Evolutionary conservation across 1,140 invertebrate species (phyloP).

Genomic region (Meloidogyne floridensis): DNA sequence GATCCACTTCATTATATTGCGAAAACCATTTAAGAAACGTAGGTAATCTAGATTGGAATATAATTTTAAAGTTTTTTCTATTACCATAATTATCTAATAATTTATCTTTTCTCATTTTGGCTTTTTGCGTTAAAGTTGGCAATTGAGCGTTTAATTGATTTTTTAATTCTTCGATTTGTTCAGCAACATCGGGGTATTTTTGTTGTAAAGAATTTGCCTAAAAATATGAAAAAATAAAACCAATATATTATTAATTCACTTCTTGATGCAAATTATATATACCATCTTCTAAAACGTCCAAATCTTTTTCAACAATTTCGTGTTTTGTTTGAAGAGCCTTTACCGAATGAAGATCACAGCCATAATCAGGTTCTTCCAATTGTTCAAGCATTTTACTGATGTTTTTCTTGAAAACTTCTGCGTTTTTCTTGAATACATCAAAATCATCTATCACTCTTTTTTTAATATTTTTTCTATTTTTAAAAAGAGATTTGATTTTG

Average conservation of each 20-base stretch:
- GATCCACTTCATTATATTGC: slow-evolving; percentile 97
- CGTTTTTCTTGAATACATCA: too few relatives aligned
- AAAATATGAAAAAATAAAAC: not conserved
- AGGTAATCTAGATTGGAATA: slow-evolving; percentile 76
- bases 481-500: too few relatives aligned
- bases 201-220: slow-evolving; percentile 81
- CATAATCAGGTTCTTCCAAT: slow-evolving; percentile 73
- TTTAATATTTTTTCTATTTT: too few relatives aligned
- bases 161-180: slow-evolving; percentile 94
- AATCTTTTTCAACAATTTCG: slow-evolving; percentile 91
- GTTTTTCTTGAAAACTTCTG: too few relatives aligned
- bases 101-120: slow-evolving; percentile 92
- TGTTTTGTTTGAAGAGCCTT: slow-evolving; percentile 96
- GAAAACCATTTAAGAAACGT: slow-evolving; percentile 91
- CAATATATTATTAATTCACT: slow-evolving; percentile 63
- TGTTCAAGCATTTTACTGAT: too few relatives aligned
- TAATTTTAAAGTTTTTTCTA: not conserved
- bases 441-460: too few relatives aligned
- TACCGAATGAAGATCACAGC: slow-evolving; percentile 91
- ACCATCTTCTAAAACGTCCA: slow-evolving; percentile 94
- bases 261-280: slow-evolving; percentile 94
- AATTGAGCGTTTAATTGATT: slow-evolving; percentile 97
- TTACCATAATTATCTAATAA: slow-evolving; percentile 85
- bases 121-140: slow-evolving; percentile 90
- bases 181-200: slow-evolving; percentile 93